Evolutionary conservation across 2,888 invertebrate species (phyloP).

Genomic region (Mesodorylaimus sp.): DNA sequence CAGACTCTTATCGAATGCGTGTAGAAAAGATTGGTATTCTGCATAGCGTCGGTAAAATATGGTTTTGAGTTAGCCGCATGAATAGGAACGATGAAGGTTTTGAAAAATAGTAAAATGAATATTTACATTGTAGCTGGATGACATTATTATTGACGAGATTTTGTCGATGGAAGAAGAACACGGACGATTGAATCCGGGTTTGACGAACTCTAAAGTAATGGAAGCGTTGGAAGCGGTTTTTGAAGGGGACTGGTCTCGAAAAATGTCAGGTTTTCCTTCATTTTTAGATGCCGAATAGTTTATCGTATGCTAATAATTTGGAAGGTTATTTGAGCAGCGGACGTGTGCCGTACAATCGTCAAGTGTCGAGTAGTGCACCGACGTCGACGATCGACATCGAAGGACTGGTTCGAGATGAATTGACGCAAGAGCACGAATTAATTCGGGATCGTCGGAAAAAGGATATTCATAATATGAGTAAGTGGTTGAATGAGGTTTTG

Average conservation of each 20-base stretch:
- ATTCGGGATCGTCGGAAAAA: slow-evolving; percentile 26
- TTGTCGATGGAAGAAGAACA: slow-evolving; percentile 23
- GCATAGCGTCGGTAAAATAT: too few species aligned
- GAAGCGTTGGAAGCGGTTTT: too few species aligned
- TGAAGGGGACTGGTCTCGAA: too few species aligned
- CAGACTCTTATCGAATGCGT: too few species aligned
- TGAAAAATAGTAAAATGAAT: too few species aligned
- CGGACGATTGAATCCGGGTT: too few species aligned
- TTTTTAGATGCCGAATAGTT: not conserved
- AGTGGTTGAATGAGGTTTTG: not conserved
- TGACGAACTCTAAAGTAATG: too few species aligned
- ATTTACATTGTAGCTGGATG: slow-evolving; percentile 24
- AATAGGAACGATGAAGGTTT: too few species aligned
- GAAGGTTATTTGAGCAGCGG: not conserved
- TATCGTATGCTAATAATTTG: not conserved
- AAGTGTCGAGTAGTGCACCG: slow-evolving; percentile 7
- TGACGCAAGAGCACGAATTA: slow-evolving; percentile 10
- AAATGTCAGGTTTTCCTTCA: too few species aligned
- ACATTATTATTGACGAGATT: slow-evolving; percentile 28
- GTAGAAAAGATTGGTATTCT: too few species aligned
- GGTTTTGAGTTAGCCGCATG: too few species aligned
- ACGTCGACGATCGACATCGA: slow-evolving; percentile 8
- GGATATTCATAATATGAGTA: slow-evolving; percentile 30
- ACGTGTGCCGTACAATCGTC: not conserved
- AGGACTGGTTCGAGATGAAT: slow-evolving; percentile 18